Evolutionary conservation across 2,888 invertebrate genomes (phyloP), one percentile per base, ranked within the genome.

Genomic region (Eupithecia pulchellata): DNA sequence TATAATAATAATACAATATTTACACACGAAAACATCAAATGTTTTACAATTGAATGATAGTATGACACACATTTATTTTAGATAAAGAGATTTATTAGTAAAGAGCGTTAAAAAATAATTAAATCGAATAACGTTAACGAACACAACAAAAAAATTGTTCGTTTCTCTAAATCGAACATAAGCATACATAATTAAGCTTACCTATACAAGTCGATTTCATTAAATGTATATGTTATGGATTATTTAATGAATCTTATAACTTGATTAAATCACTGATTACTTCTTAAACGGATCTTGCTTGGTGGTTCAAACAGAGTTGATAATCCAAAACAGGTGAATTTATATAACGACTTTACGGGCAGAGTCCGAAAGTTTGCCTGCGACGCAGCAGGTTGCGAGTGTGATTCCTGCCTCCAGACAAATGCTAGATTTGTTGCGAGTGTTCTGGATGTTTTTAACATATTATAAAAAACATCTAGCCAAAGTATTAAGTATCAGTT

Each of bases 21-120:
- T 74, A 73, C 77, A 72, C 65, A 68, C 68, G 66, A 72, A 68
- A 66, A 75, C 76, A 72, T 73, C 72, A 73, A 73, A 77, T 65
- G 68, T 71, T 71, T 52, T 55, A 64, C 8, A 42, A 42, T 55
- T 52, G 27, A 17, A 29, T 57, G 52, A 64, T 30, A 57, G 30
- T 39, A 71, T 27, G 8, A 55, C 55, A 32, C 42, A 57, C n/a
- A 70, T 55, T 66, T 27, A 58, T 63, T 66, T 61, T 25, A 58
- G 32, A 20, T 65, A 66, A 42, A 29, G 29, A 14, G 0, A 14
- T 29, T n/a, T n/a, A n/a, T n/a, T n/a, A n/a, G n/a, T n/a, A n/a
- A n/a, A n/a, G n/a, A n/a, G n/a, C n/a, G n/a, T n/a, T n/a, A n/a
- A n/a, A n/a, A n/a, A n/a, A n/a, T n/a, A 61, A 52, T 52, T 25